Conservation (phyloP, 37 sponge, comb jelly and placozoan genomes). For the Chondrosia reniformis region DNA sequence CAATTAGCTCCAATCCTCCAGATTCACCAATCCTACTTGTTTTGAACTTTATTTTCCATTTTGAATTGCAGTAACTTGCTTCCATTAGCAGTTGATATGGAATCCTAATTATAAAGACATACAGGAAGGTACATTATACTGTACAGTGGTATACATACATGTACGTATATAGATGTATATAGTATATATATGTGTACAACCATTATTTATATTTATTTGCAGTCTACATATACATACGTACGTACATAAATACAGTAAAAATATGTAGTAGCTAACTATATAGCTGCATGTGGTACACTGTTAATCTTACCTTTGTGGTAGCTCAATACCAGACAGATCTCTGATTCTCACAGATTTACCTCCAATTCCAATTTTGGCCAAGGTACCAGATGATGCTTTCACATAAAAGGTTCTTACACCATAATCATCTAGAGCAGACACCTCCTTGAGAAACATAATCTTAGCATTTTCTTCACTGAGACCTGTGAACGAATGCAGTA, state of each 20-base stretch:
- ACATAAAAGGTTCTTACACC: constrained; percentile 23
- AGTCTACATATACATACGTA: background rate
- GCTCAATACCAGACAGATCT: background rate
- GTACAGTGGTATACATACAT: background rate
- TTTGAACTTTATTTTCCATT: constrained; percentile 47
- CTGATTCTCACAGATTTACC: constrained; percentile 11
- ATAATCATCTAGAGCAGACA: constrained; percentile 18
- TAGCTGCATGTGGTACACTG: no score
- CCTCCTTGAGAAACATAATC: background rate
- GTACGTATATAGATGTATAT: constrained; percentile 7
- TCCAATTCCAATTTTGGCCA: constrained; percentile 33
- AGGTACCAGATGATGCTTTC: background rate
- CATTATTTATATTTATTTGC: background rate
- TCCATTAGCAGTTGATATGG: constrained; percentile 38
- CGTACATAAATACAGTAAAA: background rate
- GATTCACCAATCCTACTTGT: constrained; percentile 4
- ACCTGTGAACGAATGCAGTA: no score
- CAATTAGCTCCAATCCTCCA: constrained; percentile 1
- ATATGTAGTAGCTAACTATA: background rate
- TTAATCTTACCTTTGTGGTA: background rate
- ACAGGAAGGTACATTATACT: background rate
- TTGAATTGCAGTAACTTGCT: constrained; percentile 42
- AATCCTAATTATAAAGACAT: constrained; percentile 36
- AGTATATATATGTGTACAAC: background rate
- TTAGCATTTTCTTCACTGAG: background rate